Conservation (phyloP, 2,888 invertebrate species). For the Lordiphosa fenestrarum region DNA sequence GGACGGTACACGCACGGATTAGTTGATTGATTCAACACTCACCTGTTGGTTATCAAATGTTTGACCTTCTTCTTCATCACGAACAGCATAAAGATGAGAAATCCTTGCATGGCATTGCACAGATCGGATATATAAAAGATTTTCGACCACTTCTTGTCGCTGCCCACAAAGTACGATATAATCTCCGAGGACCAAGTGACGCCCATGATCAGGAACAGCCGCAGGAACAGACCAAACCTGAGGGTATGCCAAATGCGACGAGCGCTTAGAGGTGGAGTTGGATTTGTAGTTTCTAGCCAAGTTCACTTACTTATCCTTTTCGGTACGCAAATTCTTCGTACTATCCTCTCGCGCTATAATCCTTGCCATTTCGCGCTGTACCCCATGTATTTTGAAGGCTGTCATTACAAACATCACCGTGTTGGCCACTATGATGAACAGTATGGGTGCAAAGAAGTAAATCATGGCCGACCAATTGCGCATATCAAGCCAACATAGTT, state of each 20-base stretch:
- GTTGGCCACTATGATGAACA: slow-evolving; percentile 76
- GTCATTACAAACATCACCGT: slow-evolving; percentile 78
- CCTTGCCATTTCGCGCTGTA: slow-evolving; percentile 78
- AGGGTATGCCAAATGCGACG: slow-evolving; percentile 1
- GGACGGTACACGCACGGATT: not conserved
- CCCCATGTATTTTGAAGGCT: slow-evolving; percentile 76
- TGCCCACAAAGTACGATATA: slow-evolving; percentile 85
- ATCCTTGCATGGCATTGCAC: slow-evolving; percentile 83
- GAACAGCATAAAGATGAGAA: slow-evolving; percentile 84
- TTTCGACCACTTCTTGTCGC: slow-evolving; percentile 70
- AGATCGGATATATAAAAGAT: slow-evolving; percentile 81
- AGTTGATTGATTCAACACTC: slow-evolving; percentile 33
- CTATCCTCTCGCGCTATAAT: slow-evolving; percentile 78
- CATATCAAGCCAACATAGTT: slow-evolving; percentile 83
- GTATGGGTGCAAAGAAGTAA: slow-evolving; percentile 77
- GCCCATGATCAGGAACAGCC: slow-evolving; percentile 92
- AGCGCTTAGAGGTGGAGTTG: slow-evolving; percentile 9
- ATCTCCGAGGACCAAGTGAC: slow-evolving; percentile 91
- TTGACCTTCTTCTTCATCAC: slow-evolving; percentile 83
- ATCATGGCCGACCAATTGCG: slow-evolving; percentile 76
- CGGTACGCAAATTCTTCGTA: slow-evolving; percentile 75
- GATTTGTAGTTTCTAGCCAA: not conserved
- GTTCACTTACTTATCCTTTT: slow-evolving; percentile 77
- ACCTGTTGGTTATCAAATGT: slow-evolving; percentile 78
- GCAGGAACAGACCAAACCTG: slow-evolving; percentile 89